A percentile compares a stretch with the other conserved stretches of the same genome.
These are phyloP conservation scores for Xiphophorus couchianus DNA, from an alignment of 2,113 vertebrate species.

Conservation along the genomic window DNA sequence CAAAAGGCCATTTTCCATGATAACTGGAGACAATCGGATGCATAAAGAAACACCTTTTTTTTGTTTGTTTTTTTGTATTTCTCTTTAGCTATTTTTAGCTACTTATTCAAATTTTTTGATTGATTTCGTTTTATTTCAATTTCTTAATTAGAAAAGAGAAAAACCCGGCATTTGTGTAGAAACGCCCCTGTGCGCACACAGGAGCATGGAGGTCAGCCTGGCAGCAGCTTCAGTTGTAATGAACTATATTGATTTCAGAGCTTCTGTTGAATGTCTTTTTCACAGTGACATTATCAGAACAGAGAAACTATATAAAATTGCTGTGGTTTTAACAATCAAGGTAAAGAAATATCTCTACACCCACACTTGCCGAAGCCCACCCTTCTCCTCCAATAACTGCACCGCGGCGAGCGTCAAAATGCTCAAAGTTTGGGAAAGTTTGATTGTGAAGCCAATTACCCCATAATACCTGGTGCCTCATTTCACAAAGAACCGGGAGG, in stretches of 20 bases:
- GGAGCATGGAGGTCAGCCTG: conserved; percentile 69
- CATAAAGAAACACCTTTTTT: conserved; percentile 24
- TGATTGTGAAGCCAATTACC: conserved; percentile 80
- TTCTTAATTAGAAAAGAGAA: not conserved
- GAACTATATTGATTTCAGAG: conserved; percentile 85
- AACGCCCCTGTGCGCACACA: conserved; percentile 26
- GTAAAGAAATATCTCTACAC: conserved; percentile 78
- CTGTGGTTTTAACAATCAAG: conserved; percentile 81
- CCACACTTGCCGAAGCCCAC: conserved; percentile 59
- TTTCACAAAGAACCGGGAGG: conserved; percentile 68
- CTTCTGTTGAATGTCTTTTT: conserved; percentile 79
- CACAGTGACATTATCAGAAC: conserved; percentile 77
- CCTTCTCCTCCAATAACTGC: conserved; percentile 41
- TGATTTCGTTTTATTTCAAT: not conserved
- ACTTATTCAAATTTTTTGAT: conserved; percentile 1
- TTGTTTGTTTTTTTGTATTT: conserved; percentile 8
- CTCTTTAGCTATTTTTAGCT: conserved; percentile 7
- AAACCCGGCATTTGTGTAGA: conserved; percentile 16
- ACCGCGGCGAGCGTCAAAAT: conserved; percentile 55
- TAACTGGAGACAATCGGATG: conserved; percentile 29
- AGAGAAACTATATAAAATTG: conserved; percentile 83
- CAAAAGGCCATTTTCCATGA: conserved; percentile 42
- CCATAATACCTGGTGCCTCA: conserved; percentile 70
- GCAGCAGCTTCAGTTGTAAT: conserved; percentile 80
- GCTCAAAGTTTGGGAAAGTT: conserved; percentile 79